These are phyloP conservation scores for Bettongia penicillata DNA, from an alignment of 2,113 vertebrate genomes.

Conservation along the genomic window DNA sequence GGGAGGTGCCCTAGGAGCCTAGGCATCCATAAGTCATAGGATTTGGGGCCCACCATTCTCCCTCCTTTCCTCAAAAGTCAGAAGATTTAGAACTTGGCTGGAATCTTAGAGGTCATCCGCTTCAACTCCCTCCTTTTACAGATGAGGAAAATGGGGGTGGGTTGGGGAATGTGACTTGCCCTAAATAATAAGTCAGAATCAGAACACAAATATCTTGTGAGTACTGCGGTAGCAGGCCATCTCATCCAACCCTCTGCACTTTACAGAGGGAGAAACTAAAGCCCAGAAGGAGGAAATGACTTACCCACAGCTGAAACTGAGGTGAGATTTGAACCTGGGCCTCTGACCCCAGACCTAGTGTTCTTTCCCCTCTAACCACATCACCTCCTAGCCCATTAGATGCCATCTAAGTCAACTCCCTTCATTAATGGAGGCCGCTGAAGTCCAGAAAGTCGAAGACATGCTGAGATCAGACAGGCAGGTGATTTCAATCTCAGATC, in stretches of 20 bases:
- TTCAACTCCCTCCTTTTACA: not conserved
- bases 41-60: not conserved
- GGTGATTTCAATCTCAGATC: not conserved
- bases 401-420: not conserved
- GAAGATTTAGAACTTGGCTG: not conserved
- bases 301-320: not conserved
- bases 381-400: accelerated
- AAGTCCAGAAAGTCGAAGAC: not conserved
- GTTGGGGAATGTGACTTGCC: not conserved
- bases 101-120: not conserved
- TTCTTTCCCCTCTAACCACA: not conserved
- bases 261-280: not conserved
- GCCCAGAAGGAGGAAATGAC: not conserved
- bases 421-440: not conserved
- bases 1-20: not conserved
- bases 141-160: not conserved
- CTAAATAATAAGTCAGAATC: not conserved
- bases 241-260: not conserved
- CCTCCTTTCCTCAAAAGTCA: not conserved
- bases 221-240: not conserved
- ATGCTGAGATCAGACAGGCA: not conserved
- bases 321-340: not conserved
- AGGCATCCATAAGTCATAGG: not conserved
- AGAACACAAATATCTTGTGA: not conserved
- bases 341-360: not conserved